Evolutionary conservation across 2,797 vertebrate species (phyloP).

Genomic region (Helicolenus hilgendorfi): DNA sequence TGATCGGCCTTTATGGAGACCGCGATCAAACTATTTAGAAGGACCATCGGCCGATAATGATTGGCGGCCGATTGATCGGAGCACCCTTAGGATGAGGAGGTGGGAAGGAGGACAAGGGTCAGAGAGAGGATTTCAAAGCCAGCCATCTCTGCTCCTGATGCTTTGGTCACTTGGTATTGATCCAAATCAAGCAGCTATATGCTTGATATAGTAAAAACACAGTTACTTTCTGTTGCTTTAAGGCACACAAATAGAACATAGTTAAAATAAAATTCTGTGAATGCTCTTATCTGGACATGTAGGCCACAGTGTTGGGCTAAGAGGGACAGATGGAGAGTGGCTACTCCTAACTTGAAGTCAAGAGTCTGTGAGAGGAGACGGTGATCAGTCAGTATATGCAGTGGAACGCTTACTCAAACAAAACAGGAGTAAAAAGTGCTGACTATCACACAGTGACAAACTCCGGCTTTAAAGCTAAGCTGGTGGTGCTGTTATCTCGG

Average conservation of each 20-base stretch:
- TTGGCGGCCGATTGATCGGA: no score
- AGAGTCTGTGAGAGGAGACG: slow-evolving; percentile 6
- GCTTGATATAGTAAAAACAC: background rate
- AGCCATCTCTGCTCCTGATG: background rate
- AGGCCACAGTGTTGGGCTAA: background rate
- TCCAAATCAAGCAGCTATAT: background rate
- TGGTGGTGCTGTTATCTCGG: slow-evolving; percentile 11
- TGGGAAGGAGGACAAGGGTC: background rate
- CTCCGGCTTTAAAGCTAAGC: slow-evolving; percentile 25
- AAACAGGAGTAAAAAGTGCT: slow-evolving; percentile 40
- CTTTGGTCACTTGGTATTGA: background rate
- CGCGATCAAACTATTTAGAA: no score
- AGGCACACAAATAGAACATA: background rate
- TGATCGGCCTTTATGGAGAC: no score
- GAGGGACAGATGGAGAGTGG: background rate
- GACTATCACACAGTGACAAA: slow-evolving; percentile 27
- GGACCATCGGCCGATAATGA: no score
- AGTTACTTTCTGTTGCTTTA: background rate
- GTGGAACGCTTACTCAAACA: slow-evolving; percentile 39
- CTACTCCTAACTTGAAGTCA: background rate
- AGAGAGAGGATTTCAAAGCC: background rate
- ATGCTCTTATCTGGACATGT: background rate
- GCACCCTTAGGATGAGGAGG: background rate
- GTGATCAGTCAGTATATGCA: background rate
- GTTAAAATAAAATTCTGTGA: background rate